Evolutionary conservation across 2,797 vertebrate genomes (phyloP).

Genomic region (Notolepis coatsorum): DNA sequence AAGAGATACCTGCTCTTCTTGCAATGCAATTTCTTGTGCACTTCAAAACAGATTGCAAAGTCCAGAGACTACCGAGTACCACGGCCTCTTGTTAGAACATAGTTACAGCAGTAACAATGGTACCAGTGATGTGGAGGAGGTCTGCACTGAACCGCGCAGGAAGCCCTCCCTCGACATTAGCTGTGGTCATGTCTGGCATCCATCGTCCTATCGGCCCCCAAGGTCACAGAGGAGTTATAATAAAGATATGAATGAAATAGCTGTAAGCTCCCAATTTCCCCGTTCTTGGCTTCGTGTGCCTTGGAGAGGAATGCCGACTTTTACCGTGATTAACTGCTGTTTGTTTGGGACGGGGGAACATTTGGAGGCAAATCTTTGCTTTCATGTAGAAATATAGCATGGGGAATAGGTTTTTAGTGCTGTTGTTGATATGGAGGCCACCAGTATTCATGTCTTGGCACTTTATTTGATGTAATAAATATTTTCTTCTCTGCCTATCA

Average conservation of each 20-base stretch:
- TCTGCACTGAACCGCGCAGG: neutral
- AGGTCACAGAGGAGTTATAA: constrained; percentile 28
- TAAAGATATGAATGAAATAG: constrained; percentile 48
- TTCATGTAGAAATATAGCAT: neutral
- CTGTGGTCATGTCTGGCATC: constrained; percentile 12
- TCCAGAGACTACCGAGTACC: neutral
- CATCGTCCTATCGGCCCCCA: constrained; percentile 26
- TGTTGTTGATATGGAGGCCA: constrained; percentile 20
- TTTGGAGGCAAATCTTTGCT: constrained; percentile 29
- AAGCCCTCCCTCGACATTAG: neutral
- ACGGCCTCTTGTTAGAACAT: neutral
- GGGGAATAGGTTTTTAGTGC: neutral
- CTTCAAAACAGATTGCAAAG: too few relatives aligned
- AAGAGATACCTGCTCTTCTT: too few relatives aligned
- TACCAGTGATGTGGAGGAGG: neutral
- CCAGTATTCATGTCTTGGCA: constrained; percentile 19
- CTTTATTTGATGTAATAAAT: neutral
- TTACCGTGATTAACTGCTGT: constrained; percentile 43
- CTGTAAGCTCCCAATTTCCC: constrained; percentile 63
- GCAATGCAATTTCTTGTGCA: too few relatives aligned
- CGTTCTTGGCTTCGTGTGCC: constrained; percentile 28
- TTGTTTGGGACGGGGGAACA: constrained; percentile 30
- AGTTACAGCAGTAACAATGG: neutral
- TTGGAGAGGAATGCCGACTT: constrained; percentile 39
- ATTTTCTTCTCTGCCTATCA: neutral